phyloP scores from a whole-genome alignment of 2,113 vertebrate species.

The human (Homo sapiens) region GRCh38 chr3:60813501-60814000 shows the following conservation, averaged over 20 bases:
- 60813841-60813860: background rate
- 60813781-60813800: background rate
- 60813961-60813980: background rate
- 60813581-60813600: background rate
- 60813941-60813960: background rate
- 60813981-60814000: slow-evolving; percentile 9
- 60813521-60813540: background rate
- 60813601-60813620: background rate
- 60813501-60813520: background rate
- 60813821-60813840: background rate
- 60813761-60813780: slow-evolving; percentile 18
- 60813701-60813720: background rate
- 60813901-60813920: background rate
- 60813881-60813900: slow-evolving; percentile 12
- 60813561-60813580: background rate
- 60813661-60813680: background rate
- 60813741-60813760: background rate
- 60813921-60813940: background rate
- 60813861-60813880: slow-evolving; percentile 26
- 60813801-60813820: background rate
- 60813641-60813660: slow-evolving; percentile 26
- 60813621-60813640: background rate
- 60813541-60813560: background rate
- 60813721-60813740: background rate
- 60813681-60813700: background rate